phyloP scores from a whole-genome alignment of 2,888 invertebrate genomes.

The Taphrorychus bicolor region DNA sequence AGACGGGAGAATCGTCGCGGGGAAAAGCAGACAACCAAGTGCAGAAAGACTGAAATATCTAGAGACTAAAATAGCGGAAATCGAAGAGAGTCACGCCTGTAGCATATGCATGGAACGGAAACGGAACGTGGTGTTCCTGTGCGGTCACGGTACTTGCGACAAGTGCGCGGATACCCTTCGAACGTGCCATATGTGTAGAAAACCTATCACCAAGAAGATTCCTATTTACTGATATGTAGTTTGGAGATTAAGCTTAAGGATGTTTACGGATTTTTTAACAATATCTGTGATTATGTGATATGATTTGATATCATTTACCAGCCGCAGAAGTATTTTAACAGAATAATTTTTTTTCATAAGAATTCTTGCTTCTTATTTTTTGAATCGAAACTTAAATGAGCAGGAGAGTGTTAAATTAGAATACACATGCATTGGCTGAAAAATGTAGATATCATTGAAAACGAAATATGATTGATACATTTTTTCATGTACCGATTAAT shows the following conservation, averaged over 20 bases:
- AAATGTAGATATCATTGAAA: no score
- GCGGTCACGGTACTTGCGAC: constrained; percentile 86
- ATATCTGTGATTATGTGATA: constrained; percentile 2
- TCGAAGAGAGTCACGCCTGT: constrained; percentile 86
- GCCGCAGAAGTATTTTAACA: neutral
- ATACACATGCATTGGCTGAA: no score
- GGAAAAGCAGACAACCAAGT: constrained; percentile 67
- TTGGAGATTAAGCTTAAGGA: neutral
- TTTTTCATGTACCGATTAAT: no score
- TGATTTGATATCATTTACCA: neutral
- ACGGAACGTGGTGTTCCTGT: constrained; percentile 84
- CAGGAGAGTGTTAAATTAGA: no score
- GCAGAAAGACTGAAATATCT: constrained; percentile 72
- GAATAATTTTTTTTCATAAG: neutral
- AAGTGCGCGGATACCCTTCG: constrained; percentile 81
- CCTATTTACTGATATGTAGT: constrained; percentile 56
- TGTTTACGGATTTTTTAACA: neutral
- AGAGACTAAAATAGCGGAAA: constrained; percentile 82
- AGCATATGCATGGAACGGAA: constrained; percentile 88
- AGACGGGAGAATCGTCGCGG: constrained; percentile 62
- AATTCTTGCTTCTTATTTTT: no score
- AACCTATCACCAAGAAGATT: constrained; percentile 78
- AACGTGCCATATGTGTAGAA: constrained; percentile 87
- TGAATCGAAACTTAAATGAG: no score
- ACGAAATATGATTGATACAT: no score